A percentile compares a stretch with the other conserved stretches of the same genome.
These are phyloP conservation scores for Scyliorhinus canicula DNA, from an alignment of 2,797 vertebrate genomes.

Conservation along the genomic window DNA sequence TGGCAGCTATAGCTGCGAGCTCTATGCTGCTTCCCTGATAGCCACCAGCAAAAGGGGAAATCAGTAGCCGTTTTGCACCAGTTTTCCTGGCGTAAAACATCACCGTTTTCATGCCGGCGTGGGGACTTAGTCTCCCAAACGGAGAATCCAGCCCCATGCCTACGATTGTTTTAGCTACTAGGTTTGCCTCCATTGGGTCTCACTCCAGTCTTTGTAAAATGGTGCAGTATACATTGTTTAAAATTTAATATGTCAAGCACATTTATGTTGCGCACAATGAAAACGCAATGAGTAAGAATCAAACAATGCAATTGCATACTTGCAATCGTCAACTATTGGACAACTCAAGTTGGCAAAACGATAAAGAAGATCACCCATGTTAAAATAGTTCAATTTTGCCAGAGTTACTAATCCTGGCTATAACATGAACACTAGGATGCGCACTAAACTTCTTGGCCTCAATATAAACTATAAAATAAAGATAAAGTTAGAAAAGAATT, in stretches of 20 bases:
- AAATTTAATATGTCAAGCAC: background rate
- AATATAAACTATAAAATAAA: background rate
- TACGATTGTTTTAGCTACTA: background rate
- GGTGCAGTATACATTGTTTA: background rate
- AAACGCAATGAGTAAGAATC: background rate
- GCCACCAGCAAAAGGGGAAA: too few species aligned
- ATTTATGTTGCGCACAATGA: background rate
- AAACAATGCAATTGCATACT: background rate
- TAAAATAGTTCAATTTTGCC: background rate
- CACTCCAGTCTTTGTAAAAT: background rate
- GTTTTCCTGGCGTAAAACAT: too few species aligned
- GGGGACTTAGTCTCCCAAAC: too few species aligned
- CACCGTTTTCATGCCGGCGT: too few species aligned
- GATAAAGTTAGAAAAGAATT: background rate
- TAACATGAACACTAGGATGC: background rate
- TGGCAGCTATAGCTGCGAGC: too few species aligned
- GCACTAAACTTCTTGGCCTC: background rate
- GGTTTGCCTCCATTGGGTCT: background rate
- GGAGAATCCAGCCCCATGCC: too few species aligned
- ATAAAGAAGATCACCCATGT: too few species aligned
- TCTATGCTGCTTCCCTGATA: too few species aligned
- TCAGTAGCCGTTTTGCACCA: too few species aligned
- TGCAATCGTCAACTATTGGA: background rate
- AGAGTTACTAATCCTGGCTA: background rate
- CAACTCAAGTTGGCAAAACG: background rate